phyloP scores from a whole-genome alignment of 2,797 vertebrate genomes.

The Sitta carolinensis region DNA sequence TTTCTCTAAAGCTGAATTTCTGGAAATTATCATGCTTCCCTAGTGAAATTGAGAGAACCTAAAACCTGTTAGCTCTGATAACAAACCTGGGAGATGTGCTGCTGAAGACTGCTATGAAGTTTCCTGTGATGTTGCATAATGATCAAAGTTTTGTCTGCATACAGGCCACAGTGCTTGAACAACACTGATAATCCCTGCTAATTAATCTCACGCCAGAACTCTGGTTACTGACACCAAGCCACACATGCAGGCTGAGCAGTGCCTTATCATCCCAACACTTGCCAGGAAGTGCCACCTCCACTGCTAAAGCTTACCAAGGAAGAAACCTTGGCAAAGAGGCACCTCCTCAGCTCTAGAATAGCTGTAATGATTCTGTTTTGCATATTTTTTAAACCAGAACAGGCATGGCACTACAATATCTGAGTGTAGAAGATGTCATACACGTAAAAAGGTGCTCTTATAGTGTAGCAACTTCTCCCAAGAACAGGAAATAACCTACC shows the following conservation, averaged over 20 bases:
- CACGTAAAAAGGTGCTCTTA: not conserved
- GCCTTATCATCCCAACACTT: not conserved
- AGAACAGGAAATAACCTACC: not conserved
- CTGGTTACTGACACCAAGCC: not conserved
- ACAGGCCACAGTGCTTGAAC: not conserved
- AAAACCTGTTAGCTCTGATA: not conserved
- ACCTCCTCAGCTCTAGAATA: not conserved
- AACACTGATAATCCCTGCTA: not conserved
- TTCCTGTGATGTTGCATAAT: not conserved
- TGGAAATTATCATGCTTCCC: not conserved
- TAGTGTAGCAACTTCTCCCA: not conserved
- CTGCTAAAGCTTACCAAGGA: not conserved
- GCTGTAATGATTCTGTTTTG: not conserved
- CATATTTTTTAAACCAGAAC: not conserved
- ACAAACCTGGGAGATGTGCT: not conserved
- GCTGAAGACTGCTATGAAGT: not conserved
- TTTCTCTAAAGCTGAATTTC: not conserved
- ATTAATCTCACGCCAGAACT: not conserved
- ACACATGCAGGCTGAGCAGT: not conserved
- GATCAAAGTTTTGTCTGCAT: not conserved
- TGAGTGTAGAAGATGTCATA: not conserved
- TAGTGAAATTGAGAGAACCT: not conserved
- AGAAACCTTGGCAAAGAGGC: not conserved
- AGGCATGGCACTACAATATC: not conserved
- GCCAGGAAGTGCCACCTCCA: not conserved